Conservation (phyloP, 2,888 invertebrate genomes). For the Eustalomyia histrio region DNA sequence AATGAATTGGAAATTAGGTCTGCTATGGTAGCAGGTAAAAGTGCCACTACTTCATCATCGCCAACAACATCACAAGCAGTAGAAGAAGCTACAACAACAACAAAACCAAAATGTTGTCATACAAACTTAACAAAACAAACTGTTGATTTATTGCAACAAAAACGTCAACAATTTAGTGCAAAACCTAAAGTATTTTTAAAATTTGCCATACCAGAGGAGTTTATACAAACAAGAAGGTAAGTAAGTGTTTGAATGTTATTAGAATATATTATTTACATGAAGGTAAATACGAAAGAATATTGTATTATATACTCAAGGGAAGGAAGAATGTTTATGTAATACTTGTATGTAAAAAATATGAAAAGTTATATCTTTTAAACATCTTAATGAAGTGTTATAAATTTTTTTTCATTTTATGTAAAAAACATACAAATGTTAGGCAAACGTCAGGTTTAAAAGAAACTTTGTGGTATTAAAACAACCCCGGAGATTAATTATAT, state of each 20-base stretch:
- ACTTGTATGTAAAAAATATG: not conserved
- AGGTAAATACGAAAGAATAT: not conserved
- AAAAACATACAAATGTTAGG: no score
- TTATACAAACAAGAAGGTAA: constrained; percentile 64
- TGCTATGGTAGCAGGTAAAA: constrained; percentile 22
- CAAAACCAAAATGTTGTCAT: constrained; percentile 24
- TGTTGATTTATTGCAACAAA: constrained; percentile 63
- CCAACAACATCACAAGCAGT: constrained; percentile 13
- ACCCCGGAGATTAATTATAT: no score
- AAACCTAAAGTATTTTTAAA: constrained; percentile 66
- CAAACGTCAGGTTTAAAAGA: no score
- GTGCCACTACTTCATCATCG: constrained; percentile 20
- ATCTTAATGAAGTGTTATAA: constrained; percentile 11
- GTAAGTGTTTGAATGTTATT: constrained; percentile 21
- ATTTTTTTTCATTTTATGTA: not conserved
- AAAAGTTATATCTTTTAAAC: not conserved
- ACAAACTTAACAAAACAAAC: constrained; percentile 25
- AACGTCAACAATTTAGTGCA: constrained; percentile 67
- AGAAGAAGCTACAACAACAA: not conserved
- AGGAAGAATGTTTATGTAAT: not conserved
- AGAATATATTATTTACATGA: constrained; percentile 12
- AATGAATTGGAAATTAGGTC: constrained; percentile 56
- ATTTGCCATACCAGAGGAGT: constrained; percentile 56
- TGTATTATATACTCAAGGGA: not conserved
- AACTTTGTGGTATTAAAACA: no score